A percentile compares a stretch with the other conserved stretches of the same genome.
Conservation (phyloP, 2,888 invertebrate species). For the Octonoba sinensis region DNA sequence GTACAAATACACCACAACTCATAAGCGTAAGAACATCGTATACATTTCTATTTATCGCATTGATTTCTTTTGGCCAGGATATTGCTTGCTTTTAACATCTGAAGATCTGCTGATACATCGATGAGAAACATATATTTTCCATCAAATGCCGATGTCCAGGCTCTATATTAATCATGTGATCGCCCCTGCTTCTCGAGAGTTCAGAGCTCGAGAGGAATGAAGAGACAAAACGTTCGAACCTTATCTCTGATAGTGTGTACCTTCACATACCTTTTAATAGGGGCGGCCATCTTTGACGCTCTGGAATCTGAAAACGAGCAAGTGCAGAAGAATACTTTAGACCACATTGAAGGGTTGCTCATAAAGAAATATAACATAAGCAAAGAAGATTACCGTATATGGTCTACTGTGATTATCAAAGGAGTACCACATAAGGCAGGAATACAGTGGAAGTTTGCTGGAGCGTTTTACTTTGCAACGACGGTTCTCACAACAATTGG, state of each 20-base stretch:
- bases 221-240: slow-evolving; percentile 98
- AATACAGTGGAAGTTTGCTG: slow-evolving; percentile 99
- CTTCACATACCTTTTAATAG: slow-evolving; percentile 96
- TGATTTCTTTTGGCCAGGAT: no score
- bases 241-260: slow-evolving; percentile 97
- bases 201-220: slow-evolving; percentile 76
- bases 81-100: no score
- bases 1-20: no score
- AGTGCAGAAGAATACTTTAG: slow-evolving; percentile 83
- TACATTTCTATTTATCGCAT: no score
- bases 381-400: slow-evolving; percentile 90
- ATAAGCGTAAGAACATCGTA: no score
- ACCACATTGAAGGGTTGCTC: slow-evolving; percentile 74
- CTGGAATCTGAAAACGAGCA: slow-evolving; percentile 95
- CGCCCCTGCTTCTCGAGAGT: no score
- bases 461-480: slow-evolving; percentile 98
- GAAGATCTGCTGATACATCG: no score
- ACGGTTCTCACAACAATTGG: slow-evolving; percentile 98
- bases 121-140: no score
- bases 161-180: no score
- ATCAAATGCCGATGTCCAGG: no score
- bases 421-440: slow-evolving; percentile 98
- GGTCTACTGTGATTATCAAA: slow-evolving; percentile 94
- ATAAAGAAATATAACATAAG: slow-evolving; percentile 93
- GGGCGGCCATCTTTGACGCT: slow-evolving; percentile 98